These are phyloP conservation scores for Papilio gigon DNA, from an alignment of 2,888 invertebrate species.

Conservation along the genomic window DNA sequence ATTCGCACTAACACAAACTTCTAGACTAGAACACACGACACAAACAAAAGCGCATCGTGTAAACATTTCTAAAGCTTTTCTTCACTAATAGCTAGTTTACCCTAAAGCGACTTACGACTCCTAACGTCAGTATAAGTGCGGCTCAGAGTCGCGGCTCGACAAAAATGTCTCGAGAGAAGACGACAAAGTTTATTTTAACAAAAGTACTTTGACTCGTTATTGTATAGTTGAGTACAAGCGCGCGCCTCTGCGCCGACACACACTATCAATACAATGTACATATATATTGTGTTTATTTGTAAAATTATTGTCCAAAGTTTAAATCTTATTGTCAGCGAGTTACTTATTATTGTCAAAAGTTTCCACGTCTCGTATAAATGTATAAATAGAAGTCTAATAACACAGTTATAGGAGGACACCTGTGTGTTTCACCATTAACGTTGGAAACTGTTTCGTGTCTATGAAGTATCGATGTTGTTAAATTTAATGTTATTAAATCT, in stretches of 20 bases:
- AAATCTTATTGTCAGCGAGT: constrained; percentile 32
- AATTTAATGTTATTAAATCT: background rate
- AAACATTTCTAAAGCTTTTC: constrained; percentile 72
- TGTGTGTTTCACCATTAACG: background rate
- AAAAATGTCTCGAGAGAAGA: constrained; percentile 65
- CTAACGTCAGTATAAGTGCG: constrained; percentile 47
- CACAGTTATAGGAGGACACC: background rate
- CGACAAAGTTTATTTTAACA: constrained; percentile 50
- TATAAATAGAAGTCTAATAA: constrained; percentile 14
- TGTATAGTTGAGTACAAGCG: constrained; percentile 59
- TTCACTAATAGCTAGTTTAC: constrained; percentile 58
- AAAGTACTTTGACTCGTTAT: constrained; percentile 53
- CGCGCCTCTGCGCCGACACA: constrained; percentile 65
- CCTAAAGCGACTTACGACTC: constrained; percentile 58
- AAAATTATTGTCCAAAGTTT: constrained; percentile 45
- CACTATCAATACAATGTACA: constrained; percentile 62
- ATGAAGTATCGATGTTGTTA: background rate
- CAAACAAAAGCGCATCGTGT: constrained; percentile 55
- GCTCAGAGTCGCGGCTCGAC: constrained; percentile 55
- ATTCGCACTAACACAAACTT: constrained; percentile 55
- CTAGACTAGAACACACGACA: constrained; percentile 53
- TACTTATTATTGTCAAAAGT: constrained; percentile 36
- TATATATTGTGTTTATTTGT: constrained; percentile 42
- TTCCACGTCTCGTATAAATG: constrained; percentile 26
- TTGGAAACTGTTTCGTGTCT: background rate